Percentiles rank a stretch among this genome's conserved stretches.
These are phyloP conservation scores for Hartigia nigra DNA, from an alignment of 2,888 invertebrate species.

Conservation along the genomic window DNA sequence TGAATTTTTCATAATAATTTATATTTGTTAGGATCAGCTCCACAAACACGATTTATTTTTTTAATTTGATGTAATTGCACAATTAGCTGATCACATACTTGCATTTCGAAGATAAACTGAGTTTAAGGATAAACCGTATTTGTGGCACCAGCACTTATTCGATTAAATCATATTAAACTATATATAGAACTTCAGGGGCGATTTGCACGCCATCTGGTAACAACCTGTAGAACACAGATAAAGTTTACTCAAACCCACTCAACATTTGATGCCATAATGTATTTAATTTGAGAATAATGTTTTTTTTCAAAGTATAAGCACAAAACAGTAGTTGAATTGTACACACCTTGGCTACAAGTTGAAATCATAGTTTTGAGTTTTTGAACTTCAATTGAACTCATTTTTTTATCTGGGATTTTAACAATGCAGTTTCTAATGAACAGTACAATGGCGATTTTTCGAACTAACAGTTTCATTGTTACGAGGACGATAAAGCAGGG, in stretches of 20 bases:
- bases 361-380: neutral
- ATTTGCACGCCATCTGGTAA: neutral
- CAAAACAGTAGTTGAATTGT: neutral
- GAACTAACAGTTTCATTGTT: neutral
- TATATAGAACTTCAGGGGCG: too few species aligned
- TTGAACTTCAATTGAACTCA: neutral
- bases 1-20: neutral
- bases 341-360: neutral
- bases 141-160: too few species aligned
- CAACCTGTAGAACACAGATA: neutral
- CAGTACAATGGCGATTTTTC: neutral
- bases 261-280: neutral
- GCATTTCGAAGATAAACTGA: too few species aligned
- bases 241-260: neutral
- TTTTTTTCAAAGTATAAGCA: neutral
- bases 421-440: neutral
- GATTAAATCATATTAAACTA: neutral
- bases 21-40: too few species aligned
- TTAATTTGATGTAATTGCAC: too few species aligned
- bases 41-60: too few species aligned
- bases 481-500: neutral
- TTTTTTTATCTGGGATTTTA: neutral
- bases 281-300: neutral
- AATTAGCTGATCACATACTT: too few species aligned
- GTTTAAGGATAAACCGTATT: too few species aligned